Percentiles rank a stretch among this genome's conserved stretches.
Conservation (phyloP, 2,797 vertebrate species). For the Vultur gryphus region DNA sequence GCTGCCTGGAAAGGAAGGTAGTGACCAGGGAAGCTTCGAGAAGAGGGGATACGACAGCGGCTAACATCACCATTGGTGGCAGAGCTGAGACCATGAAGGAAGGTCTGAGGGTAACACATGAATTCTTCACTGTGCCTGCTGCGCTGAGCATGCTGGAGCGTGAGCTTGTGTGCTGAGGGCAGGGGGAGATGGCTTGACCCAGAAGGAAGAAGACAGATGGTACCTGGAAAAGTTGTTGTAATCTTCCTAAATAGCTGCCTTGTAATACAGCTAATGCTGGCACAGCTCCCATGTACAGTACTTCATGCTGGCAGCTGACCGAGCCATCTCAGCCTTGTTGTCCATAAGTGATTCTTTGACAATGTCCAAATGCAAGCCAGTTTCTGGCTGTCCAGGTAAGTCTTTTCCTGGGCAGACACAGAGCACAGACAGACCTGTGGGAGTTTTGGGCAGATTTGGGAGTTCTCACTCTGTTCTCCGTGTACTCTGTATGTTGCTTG, state of each 20-base stretch:
- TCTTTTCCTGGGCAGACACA: neutral
- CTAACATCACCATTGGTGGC: neutral
- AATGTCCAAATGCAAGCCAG: neutral
- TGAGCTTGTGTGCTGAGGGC: neutral
- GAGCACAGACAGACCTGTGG: neutral
- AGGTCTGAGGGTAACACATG: neutral
- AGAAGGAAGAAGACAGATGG: neutral
- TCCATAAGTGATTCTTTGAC: neutral
- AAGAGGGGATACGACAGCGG: neutral
- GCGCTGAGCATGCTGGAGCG: neutral
- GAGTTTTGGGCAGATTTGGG: neutral
- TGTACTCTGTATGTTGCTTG: neutral
- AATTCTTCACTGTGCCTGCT: neutral
- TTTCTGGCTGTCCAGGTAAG: neutral
- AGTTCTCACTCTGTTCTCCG: neutral
- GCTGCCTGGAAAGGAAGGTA: neutral
- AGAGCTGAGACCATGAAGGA: neutral
- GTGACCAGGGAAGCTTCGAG: fast-evolving
- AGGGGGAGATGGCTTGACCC: neutral
- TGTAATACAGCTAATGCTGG: neutral
- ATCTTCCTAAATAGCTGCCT: neutral
- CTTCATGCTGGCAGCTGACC: neutral
- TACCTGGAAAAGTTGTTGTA: neutral
- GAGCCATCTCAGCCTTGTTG: neutral
- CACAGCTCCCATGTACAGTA: neutral